These are phyloP conservation scores for Leucania comma DNA, from an alignment of 2,888 invertebrate genomes.

Conservation along the genomic window DNA sequence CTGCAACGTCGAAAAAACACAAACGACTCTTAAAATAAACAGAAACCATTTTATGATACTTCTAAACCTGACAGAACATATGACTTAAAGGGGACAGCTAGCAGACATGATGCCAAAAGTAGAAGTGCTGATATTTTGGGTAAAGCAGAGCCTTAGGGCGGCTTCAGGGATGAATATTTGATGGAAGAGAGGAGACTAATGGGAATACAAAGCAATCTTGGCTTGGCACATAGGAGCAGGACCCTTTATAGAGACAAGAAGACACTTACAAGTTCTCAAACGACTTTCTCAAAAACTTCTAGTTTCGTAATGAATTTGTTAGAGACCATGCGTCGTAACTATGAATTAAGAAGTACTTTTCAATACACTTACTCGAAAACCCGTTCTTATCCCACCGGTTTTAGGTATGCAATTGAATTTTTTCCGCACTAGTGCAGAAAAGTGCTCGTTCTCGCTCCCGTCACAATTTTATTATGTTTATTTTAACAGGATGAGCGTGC, in stretches of 20 bases:
- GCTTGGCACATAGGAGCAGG: background rate
- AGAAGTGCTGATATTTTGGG: background rate
- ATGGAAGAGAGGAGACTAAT: background rate
- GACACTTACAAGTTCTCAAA: background rate
- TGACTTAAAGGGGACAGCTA: background rate
- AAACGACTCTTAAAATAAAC: background rate
- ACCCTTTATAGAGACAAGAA: background rate
- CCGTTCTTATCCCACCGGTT: too few species aligned
- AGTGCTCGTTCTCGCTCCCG: too few species aligned
- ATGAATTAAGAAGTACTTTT: too few species aligned
- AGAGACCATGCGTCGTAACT: too few species aligned
- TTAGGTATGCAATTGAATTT: too few species aligned
- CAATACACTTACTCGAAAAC: too few species aligned
- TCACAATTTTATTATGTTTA: too few species aligned
- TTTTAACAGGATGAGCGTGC: too few species aligned
- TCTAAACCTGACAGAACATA: background rate
- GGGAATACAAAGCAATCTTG: constrained; percentile 5
- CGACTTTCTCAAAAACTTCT: background rate
- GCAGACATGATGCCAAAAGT: background rate
- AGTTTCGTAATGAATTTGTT: too few species aligned
- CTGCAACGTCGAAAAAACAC: too few species aligned
- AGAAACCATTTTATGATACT: too few species aligned
- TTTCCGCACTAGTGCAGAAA: too few species aligned
- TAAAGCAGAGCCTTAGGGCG: background rate
- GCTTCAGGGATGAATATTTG: constrained; percentile 13